Conservation (phyloP, 2,797 vertebrate species). For the Rhinogobio ventralis region DNA sequence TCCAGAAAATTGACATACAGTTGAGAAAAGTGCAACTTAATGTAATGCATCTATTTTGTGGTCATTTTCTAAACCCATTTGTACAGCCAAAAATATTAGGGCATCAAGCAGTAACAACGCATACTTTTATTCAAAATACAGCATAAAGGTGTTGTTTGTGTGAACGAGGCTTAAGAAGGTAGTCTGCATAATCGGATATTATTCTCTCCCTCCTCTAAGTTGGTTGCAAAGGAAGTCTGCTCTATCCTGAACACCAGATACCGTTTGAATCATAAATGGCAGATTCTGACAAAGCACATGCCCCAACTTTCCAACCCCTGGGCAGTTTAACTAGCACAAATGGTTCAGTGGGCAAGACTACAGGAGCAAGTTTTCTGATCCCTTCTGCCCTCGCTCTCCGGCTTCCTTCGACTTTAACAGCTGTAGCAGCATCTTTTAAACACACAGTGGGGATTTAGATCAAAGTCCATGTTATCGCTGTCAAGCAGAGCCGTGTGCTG, state of each 20-base stretch:
- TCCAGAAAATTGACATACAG: neutral
- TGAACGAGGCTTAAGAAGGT: neutral
- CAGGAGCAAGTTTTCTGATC: constrained; percentile 20
- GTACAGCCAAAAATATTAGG: neutral
- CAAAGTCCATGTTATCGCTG: constrained; percentile 59
- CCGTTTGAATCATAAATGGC: constrained; percentile 12
- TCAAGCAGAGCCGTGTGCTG: constrained; percentile 47
- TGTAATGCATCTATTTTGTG: neutral
- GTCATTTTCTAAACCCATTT: neutral
- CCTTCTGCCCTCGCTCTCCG: neutral
- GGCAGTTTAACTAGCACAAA: constrained; percentile 38
- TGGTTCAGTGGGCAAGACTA: constrained; percentile 24
- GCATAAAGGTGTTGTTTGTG: neutral
- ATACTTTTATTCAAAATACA: neutral
- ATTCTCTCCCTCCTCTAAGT: neutral
- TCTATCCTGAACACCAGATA: neutral
- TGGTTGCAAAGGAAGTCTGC: neutral
- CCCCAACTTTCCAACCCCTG: constrained; percentile 16
- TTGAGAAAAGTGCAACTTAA: neutral
- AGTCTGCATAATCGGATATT: neutral
- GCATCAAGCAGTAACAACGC: neutral
- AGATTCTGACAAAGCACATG: neutral
- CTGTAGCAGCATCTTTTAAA: constrained; percentile 49
- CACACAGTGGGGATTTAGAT: constrained; percentile 51
- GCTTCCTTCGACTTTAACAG: constrained; percentile 16